Evolutionary conservation across 1,140 invertebrate species (phyloP), one percentile per base, ranked within the genome.

Genomic region (Drosophila ohnishii): DNA sequence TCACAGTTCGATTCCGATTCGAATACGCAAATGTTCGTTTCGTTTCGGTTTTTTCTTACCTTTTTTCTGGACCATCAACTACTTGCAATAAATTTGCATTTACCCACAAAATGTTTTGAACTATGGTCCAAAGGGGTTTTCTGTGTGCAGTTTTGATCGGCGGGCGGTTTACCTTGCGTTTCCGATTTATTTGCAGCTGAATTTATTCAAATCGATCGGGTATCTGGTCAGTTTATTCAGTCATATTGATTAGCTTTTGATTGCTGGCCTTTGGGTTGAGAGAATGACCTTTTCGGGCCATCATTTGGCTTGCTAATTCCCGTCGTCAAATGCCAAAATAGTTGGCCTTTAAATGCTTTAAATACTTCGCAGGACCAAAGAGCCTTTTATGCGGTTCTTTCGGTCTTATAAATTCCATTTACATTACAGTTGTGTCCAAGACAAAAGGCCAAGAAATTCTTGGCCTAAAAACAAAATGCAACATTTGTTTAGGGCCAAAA

Each of bases 31-130:
- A 84, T 84, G 16, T 14, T 40, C 37, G 13, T 42, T 39, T 10
- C 32, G 7, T 67, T 72, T 45, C 25, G 66, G 13, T n/a, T 25
- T 56, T 63, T 51, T 77, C 14, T 9, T 22, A 22, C 13, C 8
- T 50, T 16, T 72, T 71, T 63, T 69, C 53, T 65, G 11, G 37
- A 34, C 59, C 22, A 19, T 35, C 28, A 34, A 70, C 50, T 45
- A 58, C 51, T 71, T 40, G 83, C 84, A 84, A 88, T 87, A 87
- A 87, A 87, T 87, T 87, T 87, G 84, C 84, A 87, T 87, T 87
- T 87, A 72, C 73, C 66, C 80, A 88, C 84, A 87, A 88, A 87
- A 88, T 87, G 83, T 87, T 87, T 87, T 87, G 83, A 87, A 87
- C 83, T 87, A 87, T 79, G 79, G 51, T 37, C 51, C 19, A 7